Percentiles rank a stretch among this genome's conserved stretches.
phyloP scores from a whole-genome alignment of 2,797 vertebrate genomes.

The Sylvia borin region DNA sequence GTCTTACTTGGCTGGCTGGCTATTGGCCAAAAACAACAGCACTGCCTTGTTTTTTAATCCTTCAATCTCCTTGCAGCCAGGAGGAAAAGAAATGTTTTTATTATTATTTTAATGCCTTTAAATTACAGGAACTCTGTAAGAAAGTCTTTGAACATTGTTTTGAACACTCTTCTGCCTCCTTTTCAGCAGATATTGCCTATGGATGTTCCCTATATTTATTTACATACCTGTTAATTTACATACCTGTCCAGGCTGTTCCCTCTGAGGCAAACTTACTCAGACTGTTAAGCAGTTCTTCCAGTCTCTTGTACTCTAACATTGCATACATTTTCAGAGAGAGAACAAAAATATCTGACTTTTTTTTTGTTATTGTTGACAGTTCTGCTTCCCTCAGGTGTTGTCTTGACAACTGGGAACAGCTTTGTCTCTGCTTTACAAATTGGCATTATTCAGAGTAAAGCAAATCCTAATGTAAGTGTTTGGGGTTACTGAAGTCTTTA shows the following conservation, averaged over 20 bases:
- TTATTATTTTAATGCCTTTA: not conserved
- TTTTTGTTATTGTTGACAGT: not conserved
- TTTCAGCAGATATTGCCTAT: not conserved
- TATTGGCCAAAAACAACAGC: conserved; percentile 15
- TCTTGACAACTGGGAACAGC: conserved; percentile 14
- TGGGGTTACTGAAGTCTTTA: not conserved
- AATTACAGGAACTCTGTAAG: not conserved
- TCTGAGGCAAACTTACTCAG: not conserved
- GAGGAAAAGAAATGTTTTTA: not conserved
- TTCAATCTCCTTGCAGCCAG: not conserved
- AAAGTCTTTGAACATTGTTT: conserved; percentile 4
- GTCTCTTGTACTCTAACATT: not conserved
- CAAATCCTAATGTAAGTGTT: conserved; percentile 11
- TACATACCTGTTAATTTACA: not conserved
- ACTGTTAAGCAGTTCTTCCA: not conserved
- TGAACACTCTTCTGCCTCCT: not conserved
- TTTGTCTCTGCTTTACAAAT: not conserved
- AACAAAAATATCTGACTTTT: not conserved
- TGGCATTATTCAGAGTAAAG: not conserved
- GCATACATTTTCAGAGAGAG: not conserved
- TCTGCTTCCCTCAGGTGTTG: not conserved
- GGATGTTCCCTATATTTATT: not conserved
- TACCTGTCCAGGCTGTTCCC: not conserved
- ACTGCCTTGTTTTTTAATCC: not conserved
- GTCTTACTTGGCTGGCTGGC: not conserved